Base-by-base conservation (phyloP, 2,797 vertebrate species). In the Artibeus lituratus region DNA sequence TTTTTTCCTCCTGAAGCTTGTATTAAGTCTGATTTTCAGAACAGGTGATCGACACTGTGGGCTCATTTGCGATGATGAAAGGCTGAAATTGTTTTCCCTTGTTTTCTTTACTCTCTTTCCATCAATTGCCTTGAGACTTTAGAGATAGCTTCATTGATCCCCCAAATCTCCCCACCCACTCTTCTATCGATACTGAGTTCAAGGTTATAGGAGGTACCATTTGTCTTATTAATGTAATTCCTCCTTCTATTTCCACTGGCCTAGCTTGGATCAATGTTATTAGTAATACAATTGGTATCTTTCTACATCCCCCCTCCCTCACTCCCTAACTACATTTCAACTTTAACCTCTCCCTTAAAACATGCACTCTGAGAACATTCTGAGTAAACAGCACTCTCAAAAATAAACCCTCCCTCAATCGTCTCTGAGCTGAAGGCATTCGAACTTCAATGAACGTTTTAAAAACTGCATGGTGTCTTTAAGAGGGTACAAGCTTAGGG, bases 141-240 rank as follows among this genome's bases (percentile, higher is more conserved):
- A 97, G 82, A 97, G 85, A 92, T 85, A 73, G 77, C 72, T 89
- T 19, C 65, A 97, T 87, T 83, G 72, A 97, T 97, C 73, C 53
- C 84, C 88, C 91, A 89, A 10, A 80, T 87, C 88, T 97, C 62
- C 97, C 72, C 55, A 49, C 89, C 87, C 65, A 95, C 47, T 83
- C 11, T 92, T 73, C 73, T 91, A 47, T 92, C 91, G 91, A 97
- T 90, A 87, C 29, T 37, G 44, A 97, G 80, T 94, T 98, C 90
- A 97, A 82, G 65, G 47, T 97, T 92, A 77, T 53, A 76, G 62
- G 42, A 97, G 70, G 96, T 96, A 96, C 87, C 69, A 95, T 97
- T 97, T 87, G 29, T 97, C 93, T 97, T 93, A 96, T 88, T 98
- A 37, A 97, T 97, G 92, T 84, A 74, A 95, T 98, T 97, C 92